These are phyloP conservation scores for Cygnus buccinator DNA, from an alignment of 2,113 vertebrate species.

Conservation along the genomic window DNA sequence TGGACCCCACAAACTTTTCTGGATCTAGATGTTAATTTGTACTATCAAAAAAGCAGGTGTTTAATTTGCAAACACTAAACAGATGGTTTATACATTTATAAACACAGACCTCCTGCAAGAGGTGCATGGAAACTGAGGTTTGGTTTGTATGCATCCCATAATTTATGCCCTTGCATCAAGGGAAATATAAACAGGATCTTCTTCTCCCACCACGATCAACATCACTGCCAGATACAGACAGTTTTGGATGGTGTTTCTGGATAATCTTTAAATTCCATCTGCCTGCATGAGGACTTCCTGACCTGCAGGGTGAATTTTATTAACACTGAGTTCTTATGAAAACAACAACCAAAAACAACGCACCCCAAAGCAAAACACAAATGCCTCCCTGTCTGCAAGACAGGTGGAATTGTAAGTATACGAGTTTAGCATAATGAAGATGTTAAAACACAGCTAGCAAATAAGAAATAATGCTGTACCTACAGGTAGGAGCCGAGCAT, in stretches of 20 bases:
- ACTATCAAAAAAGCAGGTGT: not conserved
- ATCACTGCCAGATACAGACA: slow-evolving; percentile 2
- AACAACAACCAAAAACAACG: not conserved
- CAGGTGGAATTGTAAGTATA: not conserved
- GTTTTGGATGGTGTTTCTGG: slow-evolving; percentile 16
- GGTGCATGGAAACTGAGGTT: not conserved
- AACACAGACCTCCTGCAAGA: slow-evolving; percentile 22
- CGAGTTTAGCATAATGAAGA: not conserved
- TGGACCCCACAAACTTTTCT: not conserved
- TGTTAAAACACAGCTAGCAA: not conserved
- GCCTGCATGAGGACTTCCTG: slow-evolving; percentile 54
- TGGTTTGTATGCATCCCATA: not conserved
- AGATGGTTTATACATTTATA: slow-evolving; percentile 30
- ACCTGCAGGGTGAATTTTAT: slow-evolving; percentile 39
- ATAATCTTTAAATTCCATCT: slow-evolving; percentile 60
- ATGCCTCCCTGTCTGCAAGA: not conserved
- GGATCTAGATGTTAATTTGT: slow-evolving; percentile 12
- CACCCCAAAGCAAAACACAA: slow-evolving; percentile 26
- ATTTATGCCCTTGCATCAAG: slow-evolving; percentile 5
- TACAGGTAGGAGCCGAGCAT: not conserved
- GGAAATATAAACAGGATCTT: slow-evolving; percentile 45
- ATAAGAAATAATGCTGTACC: not conserved
- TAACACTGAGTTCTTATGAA: not conserved
- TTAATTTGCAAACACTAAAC: slow-evolving; percentile 43
- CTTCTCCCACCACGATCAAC: not conserved